Evolutionary conservation across 2,797 vertebrate genomes (phyloP).

Genomic region (Coranthus polyacanthus): DNA sequence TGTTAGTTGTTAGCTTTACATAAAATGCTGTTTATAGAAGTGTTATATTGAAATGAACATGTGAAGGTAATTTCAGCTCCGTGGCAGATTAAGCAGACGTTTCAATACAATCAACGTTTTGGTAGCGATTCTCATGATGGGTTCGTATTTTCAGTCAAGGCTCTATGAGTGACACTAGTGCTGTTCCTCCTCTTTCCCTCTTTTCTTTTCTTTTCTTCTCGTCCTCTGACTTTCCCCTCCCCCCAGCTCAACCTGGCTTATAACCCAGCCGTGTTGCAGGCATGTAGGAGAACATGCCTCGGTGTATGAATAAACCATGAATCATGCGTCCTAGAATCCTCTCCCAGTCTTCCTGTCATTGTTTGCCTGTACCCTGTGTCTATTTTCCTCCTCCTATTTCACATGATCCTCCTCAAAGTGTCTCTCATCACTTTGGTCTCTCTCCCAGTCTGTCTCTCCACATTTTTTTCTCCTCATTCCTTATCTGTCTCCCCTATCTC

Average conservation of each 20-base stretch:
- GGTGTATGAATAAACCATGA: conserved; percentile 47
- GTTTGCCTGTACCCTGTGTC: conserved; percentile 3
- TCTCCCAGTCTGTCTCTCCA: neutral
- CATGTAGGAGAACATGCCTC: conserved; percentile 22
- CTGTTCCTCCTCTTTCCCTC: no score
- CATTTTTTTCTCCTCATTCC: conserved; percentile 3
- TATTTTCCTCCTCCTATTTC: neutral
- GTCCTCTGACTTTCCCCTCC: conserved; percentile 1
- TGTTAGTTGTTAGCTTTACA: no score
- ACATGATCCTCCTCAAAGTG: conserved; percentile 4
- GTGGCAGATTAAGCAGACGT: no score
- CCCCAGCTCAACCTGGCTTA: conserved; percentile 11
- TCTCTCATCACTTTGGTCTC: conserved; percentile 15
- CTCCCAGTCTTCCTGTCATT: neutral
- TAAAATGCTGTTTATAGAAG: no score
- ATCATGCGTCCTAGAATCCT: conserved; percentile 15
- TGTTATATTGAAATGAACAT: no score
- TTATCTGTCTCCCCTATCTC: conserved; percentile 19
- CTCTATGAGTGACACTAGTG: no score
- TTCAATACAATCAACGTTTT: no score
- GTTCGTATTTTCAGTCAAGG: no score
- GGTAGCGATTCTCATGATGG: no score
- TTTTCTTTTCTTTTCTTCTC: neutral
- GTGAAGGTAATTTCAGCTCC: no score
- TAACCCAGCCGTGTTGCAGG: conserved; percentile 8